These are phyloP conservation scores for Muraenolepis orangiensis DNA, from an alignment of 2,797 vertebrate species.

Conservation along the genomic window DNA sequence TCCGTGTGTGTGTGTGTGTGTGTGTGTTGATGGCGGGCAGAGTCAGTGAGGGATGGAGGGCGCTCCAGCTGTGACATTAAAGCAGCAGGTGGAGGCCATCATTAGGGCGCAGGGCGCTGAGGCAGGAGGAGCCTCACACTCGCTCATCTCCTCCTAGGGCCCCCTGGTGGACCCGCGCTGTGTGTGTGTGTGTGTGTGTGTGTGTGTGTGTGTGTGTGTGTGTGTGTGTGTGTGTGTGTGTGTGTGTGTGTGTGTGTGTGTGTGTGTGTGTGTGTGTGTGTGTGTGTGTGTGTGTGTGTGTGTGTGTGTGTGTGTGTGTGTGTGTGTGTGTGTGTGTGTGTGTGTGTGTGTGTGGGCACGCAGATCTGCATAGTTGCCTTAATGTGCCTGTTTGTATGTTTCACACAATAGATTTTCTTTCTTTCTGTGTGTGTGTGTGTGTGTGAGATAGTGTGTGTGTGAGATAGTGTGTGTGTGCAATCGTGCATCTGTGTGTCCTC, in stretches of 20 bases:
- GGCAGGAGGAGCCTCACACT: constrained; percentile 85
- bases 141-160: constrained; percentile 86
- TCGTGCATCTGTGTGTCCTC: constrained; percentile 25
- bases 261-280: too few species aligned
- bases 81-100: constrained; percentile 98
- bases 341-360: too few species aligned
- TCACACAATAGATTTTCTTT: too few species aligned
- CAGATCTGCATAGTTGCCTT: too few species aligned
- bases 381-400: too few species aligned
- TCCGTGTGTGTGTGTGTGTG: constrained; percentile 56
- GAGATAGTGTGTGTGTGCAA: constrained; percentile 1
- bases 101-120: constrained; percentile 88
- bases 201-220: too few species aligned
- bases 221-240: too few species aligned
- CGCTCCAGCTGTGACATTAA: constrained; percentile 98
- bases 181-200: too few species aligned
- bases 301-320: too few species aligned
- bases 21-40: constrained; percentile 68
- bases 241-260: too few species aligned
- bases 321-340: too few species aligned
- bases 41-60: constrained; percentile 90
- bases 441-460: constrained; percentile 35
- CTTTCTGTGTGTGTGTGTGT: constrained; percentile 14
- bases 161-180: constrained; percentile 79
- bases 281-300: too few species aligned